Evolutionary conservation across 2,113 vertebrate species (phyloP), one percentile per base, ranked within the genome.

Genomic region (Periophthalmodon schlosseri): DNA sequence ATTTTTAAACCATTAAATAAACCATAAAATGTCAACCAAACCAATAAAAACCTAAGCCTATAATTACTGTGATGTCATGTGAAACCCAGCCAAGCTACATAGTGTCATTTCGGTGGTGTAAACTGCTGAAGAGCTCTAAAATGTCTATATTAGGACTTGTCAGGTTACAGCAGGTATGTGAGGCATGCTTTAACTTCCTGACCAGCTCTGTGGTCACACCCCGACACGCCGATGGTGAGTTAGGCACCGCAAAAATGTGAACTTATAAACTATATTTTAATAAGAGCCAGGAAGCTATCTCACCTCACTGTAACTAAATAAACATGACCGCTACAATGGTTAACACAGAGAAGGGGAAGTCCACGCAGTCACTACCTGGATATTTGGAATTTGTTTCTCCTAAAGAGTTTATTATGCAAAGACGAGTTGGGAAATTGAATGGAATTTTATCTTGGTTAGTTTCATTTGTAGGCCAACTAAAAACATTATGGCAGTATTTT

Each of bases 141-240:
- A 76, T 74, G 76, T 20, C 86, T 83, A 77, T 87, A 85, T 89
- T 83, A 81, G 78, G 84, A 75, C 50, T 75, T 76, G 68, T 34
- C 80, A 85, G 75, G 79, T 88, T 76, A 73, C 69, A 71, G 73
- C 70, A 86, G 63, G 81, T 85, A 88, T 88, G 14, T 73, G 73
- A 83, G 80, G 84, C 77, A 85, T 81, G 79, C 23, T 72, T 21
- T 81, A 82, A 85, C 84, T 90, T 90, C 84, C 80, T 74, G 76
- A 78, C 57, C 72, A 61, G 33, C 54, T 21, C 6, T 8, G 60
- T 14, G 80, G 67, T 83, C 80, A 69, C 74, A 71, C 44, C 34
- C 1, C 28, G 54, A 76, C 80, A 75, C 81, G 73, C 34, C 13
- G 64, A 20, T 76, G 44, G 57, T 76, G 72, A 23, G 64, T 64